These are phyloP conservation scores for Globia sparganii DNA, from an alignment of 2,888 invertebrate genomes.

Conservation along the genomic window DNA sequence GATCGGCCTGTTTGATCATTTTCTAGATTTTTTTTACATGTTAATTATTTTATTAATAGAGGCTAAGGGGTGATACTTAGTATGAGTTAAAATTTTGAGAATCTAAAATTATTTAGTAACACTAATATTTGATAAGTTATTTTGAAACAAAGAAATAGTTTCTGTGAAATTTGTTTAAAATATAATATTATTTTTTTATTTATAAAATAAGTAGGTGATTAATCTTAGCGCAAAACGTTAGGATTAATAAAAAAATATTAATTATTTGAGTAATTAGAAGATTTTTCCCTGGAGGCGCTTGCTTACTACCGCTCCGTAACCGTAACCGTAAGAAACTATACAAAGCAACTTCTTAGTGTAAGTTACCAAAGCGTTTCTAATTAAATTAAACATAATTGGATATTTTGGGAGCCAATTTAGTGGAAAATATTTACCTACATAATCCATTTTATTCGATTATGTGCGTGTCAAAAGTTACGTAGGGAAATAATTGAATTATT, in stretches of 20 bases:
- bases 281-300: neutral
- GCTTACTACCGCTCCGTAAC: neutral
- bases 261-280: neutral
- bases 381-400: conserved; percentile 36
- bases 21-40: conserved; percentile 4
- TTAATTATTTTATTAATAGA: neutral
- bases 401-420: conserved; percentile 27
- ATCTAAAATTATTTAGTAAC: neutral
- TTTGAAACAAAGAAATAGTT: neutral
- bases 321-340: conserved; percentile 12
- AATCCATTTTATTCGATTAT: conserved; percentile 19
- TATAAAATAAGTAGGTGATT: neutral
- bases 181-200: neutral
- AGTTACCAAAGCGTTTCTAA: conserved; percentile 13
- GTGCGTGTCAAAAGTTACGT: conserved; percentile 1
- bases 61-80: accelerated
- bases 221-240: neutral
- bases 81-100: neutral
- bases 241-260: neutral
- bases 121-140: neutral
- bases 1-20: conserved; percentile 21
- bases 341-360: conserved; percentile 3
- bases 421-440: conserved; percentile 27
- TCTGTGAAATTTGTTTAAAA: neutral
- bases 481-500: neutral